Conservation (phyloP, 2,888 invertebrate genomes). For the Ochropleura leucogaster region DNA sequence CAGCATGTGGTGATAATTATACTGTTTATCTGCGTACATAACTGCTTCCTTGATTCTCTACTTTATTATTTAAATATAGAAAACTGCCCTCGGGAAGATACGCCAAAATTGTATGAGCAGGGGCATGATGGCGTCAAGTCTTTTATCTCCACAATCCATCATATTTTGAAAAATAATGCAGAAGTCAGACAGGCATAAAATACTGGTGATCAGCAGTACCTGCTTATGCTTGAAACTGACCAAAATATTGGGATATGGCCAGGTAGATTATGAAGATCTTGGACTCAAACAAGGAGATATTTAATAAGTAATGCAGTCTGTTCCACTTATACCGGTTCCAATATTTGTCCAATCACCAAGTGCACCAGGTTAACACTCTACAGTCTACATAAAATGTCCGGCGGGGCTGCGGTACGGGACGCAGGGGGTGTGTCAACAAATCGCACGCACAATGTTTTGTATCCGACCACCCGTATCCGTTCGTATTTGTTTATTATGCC, state of each 20-base stretch:
- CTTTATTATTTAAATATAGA: neutral
- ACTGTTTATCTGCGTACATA: too few relatives aligned
- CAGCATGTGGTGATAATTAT: too few relatives aligned
- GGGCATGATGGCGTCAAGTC: neutral
- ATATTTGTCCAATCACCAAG: constrained; percentile 49
- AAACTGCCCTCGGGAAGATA: neutral
- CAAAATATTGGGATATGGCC: neutral
- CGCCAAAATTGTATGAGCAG: neutral
- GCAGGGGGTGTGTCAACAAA: constrained; percentile 82
- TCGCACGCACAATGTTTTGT: constrained; percentile 78
- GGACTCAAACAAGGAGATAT: neutral
- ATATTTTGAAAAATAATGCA: neutral
- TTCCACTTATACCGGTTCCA: constrained; percentile 15
- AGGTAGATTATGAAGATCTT: neutral
- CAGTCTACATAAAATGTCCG: constrained; percentile 60
- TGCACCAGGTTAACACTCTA: constrained; percentile 35
- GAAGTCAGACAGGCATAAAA: neutral
- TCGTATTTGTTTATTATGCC: constrained; percentile 82
- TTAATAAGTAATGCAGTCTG: neutral
- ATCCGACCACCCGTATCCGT: constrained; percentile 85
- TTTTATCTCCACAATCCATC: neutral
- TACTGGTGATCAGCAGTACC: neutral
- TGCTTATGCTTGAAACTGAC: neutral
- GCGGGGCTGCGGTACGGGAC: constrained; percentile 64
- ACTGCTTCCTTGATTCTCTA: neutral